Conservation (phyloP, 2,888 invertebrate genomes). For the Drosophila kokeensis region DNA sequence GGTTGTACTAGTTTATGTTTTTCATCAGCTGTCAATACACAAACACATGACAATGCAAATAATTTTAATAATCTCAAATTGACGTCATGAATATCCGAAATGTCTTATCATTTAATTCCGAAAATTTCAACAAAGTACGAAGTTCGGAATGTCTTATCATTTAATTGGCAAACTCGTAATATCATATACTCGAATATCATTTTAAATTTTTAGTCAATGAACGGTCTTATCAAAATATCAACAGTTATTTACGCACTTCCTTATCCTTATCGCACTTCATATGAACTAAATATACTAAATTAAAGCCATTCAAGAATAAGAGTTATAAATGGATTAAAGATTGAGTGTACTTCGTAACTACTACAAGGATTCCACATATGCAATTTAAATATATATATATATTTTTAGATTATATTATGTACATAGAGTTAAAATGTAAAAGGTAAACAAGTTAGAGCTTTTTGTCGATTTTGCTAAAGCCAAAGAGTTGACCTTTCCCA, state of each 20-base stretch:
- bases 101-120: neutral
- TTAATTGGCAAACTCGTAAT: neutral
- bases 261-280: neutral
- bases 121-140: too few relatives aligned
- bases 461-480: neutral
- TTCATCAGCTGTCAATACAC: neutral
- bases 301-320: neutral
- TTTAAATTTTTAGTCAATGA: neutral
- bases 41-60: neutral
- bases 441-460: neutral
- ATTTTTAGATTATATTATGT: neutral
- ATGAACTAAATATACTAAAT: neutral
- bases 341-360: neutral
- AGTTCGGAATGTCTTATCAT: too few relatives aligned
- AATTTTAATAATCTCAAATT: neutral
- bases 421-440: neutral
- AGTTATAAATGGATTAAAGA: neutral
- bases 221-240: neutral
- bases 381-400: neutral
- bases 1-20: neutral
- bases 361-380: neutral
- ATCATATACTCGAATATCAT: neutral
- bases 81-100: neutral
- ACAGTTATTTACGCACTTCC: neutral
- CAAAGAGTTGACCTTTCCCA: neutral